Percentiles rank a stretch among this genome's conserved stretches.
Evolutionary conservation across 2,888 invertebrate species (phyloP).

Genomic region (Aproaerema taeniolella): DNA sequence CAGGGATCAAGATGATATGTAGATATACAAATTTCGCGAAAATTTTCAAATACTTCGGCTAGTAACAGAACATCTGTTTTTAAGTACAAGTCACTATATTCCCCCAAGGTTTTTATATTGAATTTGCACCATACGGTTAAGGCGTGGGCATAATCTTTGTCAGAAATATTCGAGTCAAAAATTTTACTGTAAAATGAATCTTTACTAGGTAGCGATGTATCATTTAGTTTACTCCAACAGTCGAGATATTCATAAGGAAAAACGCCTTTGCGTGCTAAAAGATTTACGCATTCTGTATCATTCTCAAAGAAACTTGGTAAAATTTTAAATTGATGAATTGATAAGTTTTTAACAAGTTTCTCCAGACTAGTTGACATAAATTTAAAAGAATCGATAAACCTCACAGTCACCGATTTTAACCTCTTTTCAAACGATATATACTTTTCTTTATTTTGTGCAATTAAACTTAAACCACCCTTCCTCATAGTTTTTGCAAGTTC

Average conservation of each 20-base stretch:
- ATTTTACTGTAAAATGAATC: slow-evolving; percentile 14
- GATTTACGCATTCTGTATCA: slow-evolving; percentile 4
- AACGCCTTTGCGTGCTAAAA: slow-evolving; percentile 11
- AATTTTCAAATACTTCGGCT: slow-evolving; percentile 18
- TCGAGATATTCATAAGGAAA: slow-evolving; percentile 17
- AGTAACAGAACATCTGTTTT: slow-evolving; percentile 17
- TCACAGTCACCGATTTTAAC: not conserved
- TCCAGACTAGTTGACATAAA: slow-evolving; percentile 11
- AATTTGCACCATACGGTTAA: slow-evolving; percentile 15
- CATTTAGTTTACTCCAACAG: slow-evolving; percentile 1
- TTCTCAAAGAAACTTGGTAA: no score
- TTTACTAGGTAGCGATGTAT: slow-evolving; percentile 8
- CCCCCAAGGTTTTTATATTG: slow-evolving; percentile 11
- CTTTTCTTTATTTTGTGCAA: slow-evolving; percentile 10
- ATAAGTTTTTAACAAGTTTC: slow-evolving; percentile 10
- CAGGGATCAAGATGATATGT: slow-evolving; percentile 17
- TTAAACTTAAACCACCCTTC: not conserved
- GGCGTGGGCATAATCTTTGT: slow-evolving; percentile 13
- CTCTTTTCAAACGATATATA: slow-evolving; percentile 6
- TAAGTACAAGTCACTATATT: slow-evolving; percentile 17
- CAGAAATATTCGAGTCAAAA: slow-evolving; percentile 7
- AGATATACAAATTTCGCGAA: slow-evolving; percentile 11
- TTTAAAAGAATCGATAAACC: slow-evolving; percentile 5
- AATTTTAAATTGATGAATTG: slow-evolving; percentile 9
- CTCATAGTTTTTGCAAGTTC: not conserved